These are phyloP conservation scores for Zele albiditarsus DNA, from an alignment of 2,888 invertebrate species.

Conservation along the genomic window DNA sequence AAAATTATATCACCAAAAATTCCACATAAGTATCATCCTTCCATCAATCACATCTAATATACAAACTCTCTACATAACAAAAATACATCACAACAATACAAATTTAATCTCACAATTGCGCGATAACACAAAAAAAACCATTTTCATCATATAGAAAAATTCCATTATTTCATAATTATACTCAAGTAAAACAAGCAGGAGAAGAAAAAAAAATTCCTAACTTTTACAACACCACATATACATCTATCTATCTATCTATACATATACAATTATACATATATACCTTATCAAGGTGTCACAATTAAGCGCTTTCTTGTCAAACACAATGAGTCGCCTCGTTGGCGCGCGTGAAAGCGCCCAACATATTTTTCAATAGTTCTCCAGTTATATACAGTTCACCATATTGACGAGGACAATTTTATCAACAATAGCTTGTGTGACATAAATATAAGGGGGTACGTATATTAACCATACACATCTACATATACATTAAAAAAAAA, in stretches of 20 bases:
- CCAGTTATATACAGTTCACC: background rate
- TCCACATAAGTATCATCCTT: no score
- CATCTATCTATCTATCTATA: background rate
- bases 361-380: conserved; percentile 24
- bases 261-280: background rate
- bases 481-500: background rate
- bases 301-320: conserved; percentile 24
- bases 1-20: no score
- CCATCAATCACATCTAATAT: no score
- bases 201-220: background rate
- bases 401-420: conserved; percentile 3
- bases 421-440: background rate
- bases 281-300: conserved; percentile 11
- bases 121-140: background rate
- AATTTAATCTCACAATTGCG: background rate
- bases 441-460: background rate
- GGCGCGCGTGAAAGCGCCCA: conserved; percentile 16
- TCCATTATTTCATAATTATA: background rate
- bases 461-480: conserved; percentile 7
- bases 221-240: background rate
- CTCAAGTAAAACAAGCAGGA: background rate
- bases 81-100: background rate
- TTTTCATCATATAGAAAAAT: background rate
- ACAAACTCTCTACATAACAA: background rate
- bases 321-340: conserved; percentile 13